Percentiles rank a stretch among this genome's conserved stretches.
Conservation (phyloP, 1,140 invertebrate species). For the Phymastichus coffea region DNA sequence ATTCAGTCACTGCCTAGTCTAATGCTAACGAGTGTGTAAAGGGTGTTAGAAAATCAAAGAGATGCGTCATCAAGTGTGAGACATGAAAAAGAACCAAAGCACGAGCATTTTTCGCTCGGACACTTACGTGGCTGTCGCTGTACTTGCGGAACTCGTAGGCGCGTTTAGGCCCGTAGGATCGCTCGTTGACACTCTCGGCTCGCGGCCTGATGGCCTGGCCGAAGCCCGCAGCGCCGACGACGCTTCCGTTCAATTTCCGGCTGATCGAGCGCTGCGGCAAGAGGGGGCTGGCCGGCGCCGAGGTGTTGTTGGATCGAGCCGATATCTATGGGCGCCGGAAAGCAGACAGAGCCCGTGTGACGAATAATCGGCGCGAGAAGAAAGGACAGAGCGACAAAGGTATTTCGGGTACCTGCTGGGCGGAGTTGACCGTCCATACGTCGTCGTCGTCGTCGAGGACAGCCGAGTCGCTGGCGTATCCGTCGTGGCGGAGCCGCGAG, state of each 20-base stretch:
- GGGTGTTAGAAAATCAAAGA: too few relatives aligned
- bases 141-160: constrained; percentile 63
- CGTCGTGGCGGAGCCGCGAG: constrained; percentile 59
- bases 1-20: too few relatives aligned
- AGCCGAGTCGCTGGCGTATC: constrained; percentile 77
- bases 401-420: constrained; percentile 41
- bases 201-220: constrained; percentile 51
- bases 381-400: not conserved
- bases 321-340: too few relatives aligned
- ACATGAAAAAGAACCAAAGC: too few relatives aligned
- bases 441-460: constrained; percentile 69
- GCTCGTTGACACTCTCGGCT: constrained; percentile 57
- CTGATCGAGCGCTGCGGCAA: constrained; percentile 64
- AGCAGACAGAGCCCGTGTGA: not conserved
- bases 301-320: constrained; percentile 40
- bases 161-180: constrained; percentile 66
- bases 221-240: constrained; percentile 47
- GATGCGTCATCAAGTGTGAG: too few relatives aligned
- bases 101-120: too few relatives aligned
- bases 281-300: constrained; percentile 61
- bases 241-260: constrained; percentile 55
- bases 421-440: constrained; percentile 44
- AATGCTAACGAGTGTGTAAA: too few relatives aligned
- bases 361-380: constrained; percentile 1
- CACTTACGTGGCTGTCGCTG: constrained; percentile 53